Evolutionary conservation across 2,113 vertebrate species (phyloP).

Genomic region (Macheiramphus alcinus): DNA sequence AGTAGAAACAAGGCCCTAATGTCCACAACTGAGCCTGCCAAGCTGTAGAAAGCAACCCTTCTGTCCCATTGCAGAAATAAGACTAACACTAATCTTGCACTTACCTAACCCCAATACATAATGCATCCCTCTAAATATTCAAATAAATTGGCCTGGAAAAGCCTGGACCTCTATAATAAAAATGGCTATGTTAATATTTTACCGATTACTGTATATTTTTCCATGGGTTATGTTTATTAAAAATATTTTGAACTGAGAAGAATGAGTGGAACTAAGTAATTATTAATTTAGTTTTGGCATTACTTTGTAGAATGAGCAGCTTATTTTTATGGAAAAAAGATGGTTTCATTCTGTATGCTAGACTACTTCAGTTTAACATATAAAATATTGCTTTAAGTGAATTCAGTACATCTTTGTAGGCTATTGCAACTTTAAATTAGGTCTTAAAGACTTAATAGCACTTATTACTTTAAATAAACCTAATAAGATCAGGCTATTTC

Average conservation of each 20-base stretch:
- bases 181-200: background rate
- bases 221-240: background rate
- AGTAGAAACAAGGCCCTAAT: background rate
- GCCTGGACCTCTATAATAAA: background rate
- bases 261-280: background rate
- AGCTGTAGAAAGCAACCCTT: background rate
- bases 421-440: constrained; percentile 31
- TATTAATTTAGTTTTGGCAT: background rate
- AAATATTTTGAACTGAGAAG: background rate
- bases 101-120: background rate
- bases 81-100: background rate
- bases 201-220: background rate
- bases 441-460: constrained; percentile 15
- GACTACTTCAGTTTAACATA: background rate
- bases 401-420: background rate
- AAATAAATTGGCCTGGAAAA: background rate
- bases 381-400: background rate
- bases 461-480: constrained; percentile 54
- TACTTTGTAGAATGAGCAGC: background rate
- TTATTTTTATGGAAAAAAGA: background rate
- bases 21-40: background rate
- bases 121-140: background rate
- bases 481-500: constrained; percentile 8
- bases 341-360: background rate
- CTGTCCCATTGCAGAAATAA: background rate